Base-by-base conservation (phyloP, 2,888 invertebrate genomes). In the Ormyrus pomaceus region DNA sequence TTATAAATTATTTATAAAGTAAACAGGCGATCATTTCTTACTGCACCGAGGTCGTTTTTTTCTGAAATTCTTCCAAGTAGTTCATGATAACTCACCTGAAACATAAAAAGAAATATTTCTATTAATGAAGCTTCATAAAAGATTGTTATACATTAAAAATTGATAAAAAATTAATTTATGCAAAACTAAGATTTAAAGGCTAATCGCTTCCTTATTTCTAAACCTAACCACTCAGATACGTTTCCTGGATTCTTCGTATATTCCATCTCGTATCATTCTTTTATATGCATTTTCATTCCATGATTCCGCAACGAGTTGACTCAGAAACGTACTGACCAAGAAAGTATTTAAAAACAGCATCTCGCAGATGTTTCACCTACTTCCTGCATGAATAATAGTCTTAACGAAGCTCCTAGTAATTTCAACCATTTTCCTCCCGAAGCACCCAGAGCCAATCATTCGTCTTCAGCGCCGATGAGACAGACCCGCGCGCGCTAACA, bases 21-120 rank as follows among this genome's bases (percentile, higher is more conserved):
- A 34, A 34, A 34, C 34, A 34, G 4, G 34, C 4, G 4, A 34
- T 34, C 34, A 34, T 34, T 34, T 34, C 34, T 34, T 34, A 34
- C 34, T 34, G 4, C 34, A 34, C 34, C 34, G 34, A 34, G 34
- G 34, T 4, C 34, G 34, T 34, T 34, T 34, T 34, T 34, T 34
- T 34, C 34, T 34, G 34, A 34, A 34, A 34, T 4, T 0, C 34
- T 34, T 34, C 4, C 34, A 34, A 34, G 3, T 34, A 34, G 34
- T 34, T 34, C 34, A 34, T 34, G 34, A 34, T 34, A 56, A 66
- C 74, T 71, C 71, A 80, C 79, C 79, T 80, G 71, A 55, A 80
- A 80, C 75, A 76, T 1, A 76, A 75, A 70, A 19, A 19, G 53
- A 66, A 19, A 11, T 48, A 59, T 62, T 48, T 48, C 5, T 34